Base-by-base conservation (phyloP, 2,797 vertebrate species). In the Peromyscus melanophrys region DNA sequence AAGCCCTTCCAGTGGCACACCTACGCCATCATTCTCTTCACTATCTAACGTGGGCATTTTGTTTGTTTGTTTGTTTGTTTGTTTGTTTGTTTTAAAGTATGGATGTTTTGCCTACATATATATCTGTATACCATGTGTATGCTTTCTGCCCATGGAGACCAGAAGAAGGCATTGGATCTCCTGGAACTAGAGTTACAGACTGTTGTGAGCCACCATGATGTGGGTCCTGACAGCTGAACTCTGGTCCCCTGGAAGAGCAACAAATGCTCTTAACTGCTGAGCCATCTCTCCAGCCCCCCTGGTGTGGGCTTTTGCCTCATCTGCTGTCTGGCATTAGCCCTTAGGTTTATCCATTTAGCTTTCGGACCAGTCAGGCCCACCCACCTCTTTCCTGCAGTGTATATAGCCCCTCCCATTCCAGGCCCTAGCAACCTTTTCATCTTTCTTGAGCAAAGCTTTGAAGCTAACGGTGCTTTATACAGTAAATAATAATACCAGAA, bases 401-500 rank as follows among this genome's bases (percentile, higher is more conserved):
- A 29, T 65, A 4, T 21, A 84, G 46, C 31, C 11, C 29, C 17
- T 37, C 31, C 65, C 37, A 59, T 43, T 92, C 63, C n/a, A 88
- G 67, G 31, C 5, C 69, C 25, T 80, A 14, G 46, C 40, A 90
- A 77, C 37, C 57, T 65, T 93, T 90, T n/a, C 55, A 71, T 92
- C 59, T 82, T 87, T 94, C 71, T 80, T 92, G 43, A 96, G 71
- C 14, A 91, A 88, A 91, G 61, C 43, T 91, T 63, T 65, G 82
- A 57, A 95, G 21, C 94, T 17, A 82, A n/a, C 61, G 67, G 65
- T 73, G 16, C 76, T 82, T 73, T 40, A n/a, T 31, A 83, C 3
- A 63, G 75, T 94, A 83, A 97, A 92, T 83, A 96, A 82, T 55
- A 89, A 92, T 92, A 73, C 49, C n/a, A n/a, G 61, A 93, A 93